phyloP scores from a whole-genome alignment of 2,797 vertebrate genomes.

The Alectoris magna region DNA sequence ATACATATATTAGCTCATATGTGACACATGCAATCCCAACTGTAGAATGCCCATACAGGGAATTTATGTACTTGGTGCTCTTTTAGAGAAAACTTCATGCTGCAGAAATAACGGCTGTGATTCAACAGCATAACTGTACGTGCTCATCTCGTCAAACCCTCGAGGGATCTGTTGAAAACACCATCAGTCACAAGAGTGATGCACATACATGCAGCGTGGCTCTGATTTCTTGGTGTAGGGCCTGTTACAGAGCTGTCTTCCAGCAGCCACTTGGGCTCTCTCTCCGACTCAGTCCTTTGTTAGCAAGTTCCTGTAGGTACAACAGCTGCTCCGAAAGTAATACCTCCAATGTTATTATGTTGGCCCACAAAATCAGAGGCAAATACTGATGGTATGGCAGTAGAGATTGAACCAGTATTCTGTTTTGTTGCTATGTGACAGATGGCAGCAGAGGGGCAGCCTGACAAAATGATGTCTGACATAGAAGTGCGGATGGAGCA shows the following conservation, averaged over 20 bases:
- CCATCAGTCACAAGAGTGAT: background rate
- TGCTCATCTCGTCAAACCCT: background rate
- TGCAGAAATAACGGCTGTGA: background rate
- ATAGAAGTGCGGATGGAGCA: background rate
- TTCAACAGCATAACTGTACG: rapidly evolving
- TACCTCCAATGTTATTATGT: background rate
- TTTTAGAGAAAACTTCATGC: background rate
- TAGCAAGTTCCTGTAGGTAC: background rate
- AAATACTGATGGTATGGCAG: background rate
- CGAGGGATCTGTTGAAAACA: background rate
- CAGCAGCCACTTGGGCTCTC: background rate
- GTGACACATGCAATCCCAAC: background rate
- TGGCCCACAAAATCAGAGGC: background rate
- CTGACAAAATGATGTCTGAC: background rate
- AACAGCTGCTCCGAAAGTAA: background rate
- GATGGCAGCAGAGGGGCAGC: background rate
- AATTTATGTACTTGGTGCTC: background rate
- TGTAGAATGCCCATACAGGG: background rate
- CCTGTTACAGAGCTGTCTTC: background rate
- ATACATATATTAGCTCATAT: background rate
- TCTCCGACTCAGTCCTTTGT: background rate
- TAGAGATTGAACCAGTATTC: background rate
- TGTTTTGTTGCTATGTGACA: background rate
- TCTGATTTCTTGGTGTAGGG: background rate
- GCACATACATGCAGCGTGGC: background rate